These are phyloP conservation scores for Theristicus caerulescens DNA, from an alignment of 2,113 vertebrate species.

Conservation along the genomic window DNA sequence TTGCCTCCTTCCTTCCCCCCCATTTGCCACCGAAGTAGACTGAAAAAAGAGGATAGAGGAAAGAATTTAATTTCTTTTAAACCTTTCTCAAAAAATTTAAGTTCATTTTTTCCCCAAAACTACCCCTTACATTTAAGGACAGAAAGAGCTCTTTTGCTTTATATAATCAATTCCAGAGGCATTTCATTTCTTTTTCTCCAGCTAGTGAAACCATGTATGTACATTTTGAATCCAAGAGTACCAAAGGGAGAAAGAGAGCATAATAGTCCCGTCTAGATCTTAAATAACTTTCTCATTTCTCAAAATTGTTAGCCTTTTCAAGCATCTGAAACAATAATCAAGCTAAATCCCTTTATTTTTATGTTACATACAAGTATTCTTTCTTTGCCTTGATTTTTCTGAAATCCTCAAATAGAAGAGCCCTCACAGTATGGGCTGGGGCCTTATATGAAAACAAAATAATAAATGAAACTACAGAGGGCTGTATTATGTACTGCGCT, in stretches of 20 bases:
- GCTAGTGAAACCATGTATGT: not conserved
- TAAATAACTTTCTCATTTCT: not conserved
- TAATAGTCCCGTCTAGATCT: not conserved
- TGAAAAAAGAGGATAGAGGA: not conserved
- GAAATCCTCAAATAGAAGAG: not conserved
- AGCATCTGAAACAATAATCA: not conserved
- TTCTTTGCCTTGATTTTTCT: not conserved
- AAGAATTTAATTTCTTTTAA: not conserved
- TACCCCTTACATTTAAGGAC: not conserved
- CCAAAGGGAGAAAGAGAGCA: not conserved
- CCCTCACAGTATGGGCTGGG: not conserved
- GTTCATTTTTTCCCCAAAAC: not conserved
- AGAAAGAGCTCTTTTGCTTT: not conserved
- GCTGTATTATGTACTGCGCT: not conserved
- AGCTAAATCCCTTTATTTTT: not conserved
- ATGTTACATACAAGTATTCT: not conserved
- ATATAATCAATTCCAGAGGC: not conserved
- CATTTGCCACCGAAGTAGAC: not conserved
- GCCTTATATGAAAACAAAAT: not conserved
- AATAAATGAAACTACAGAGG: not conserved
- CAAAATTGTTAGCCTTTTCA: not conserved
- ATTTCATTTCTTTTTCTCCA: not conserved
- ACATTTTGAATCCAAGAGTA: not conserved
- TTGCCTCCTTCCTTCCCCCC: not conserved
- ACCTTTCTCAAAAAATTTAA: not conserved